A percentile compares a stretch with the other conserved stretches of the same genome.
phyloP scores from a whole-genome alignment of 2,113 vertebrate genomes.

The Chaetodon auriga region DNA sequence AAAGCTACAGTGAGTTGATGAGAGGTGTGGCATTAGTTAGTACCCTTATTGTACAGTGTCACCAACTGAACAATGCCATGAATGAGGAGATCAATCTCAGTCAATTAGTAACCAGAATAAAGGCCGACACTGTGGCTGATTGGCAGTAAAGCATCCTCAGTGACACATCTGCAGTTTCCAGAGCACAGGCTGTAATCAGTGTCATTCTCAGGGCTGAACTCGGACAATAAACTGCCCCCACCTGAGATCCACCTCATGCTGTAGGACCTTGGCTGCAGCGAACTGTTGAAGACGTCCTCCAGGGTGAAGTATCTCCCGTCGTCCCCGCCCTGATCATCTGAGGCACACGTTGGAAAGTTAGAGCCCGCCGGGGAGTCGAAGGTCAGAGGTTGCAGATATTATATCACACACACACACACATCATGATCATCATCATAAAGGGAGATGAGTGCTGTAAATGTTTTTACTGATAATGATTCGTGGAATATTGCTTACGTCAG shows the following conservation, averaged over 20 bases:
- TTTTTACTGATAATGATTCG: slow-evolving; percentile 6
- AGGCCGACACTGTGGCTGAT: not conserved
- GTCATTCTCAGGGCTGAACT: not conserved
- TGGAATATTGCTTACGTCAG: slow-evolving; percentile 16
- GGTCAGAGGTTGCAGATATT: slow-evolving; percentile 12
- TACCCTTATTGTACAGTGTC: not conserved
- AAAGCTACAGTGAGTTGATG: too few species aligned
- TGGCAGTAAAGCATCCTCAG: not conserved
- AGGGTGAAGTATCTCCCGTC: slow-evolving; percentile 82
- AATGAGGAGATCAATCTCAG: not conserved
- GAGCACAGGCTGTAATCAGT: not conserved
- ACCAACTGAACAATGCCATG: not conserved
- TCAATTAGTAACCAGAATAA: slow-evolving; percentile 37
- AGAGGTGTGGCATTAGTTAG: too few species aligned
- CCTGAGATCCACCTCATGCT: slow-evolving; percentile 95
- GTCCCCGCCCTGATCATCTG: slow-evolving; percentile 48
- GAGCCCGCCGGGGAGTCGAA: not conserved
- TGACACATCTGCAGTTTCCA: slow-evolving; percentile 1
- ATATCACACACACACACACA: slow-evolving; percentile 1
- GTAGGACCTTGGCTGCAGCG: slow-evolving; percentile 88
- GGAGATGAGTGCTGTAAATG: not conserved
- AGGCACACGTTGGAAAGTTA: slow-evolving; percentile 20
- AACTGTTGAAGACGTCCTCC: slow-evolving; percentile 90
- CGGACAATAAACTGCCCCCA: slow-evolving; percentile 50
- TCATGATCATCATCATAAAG: not conserved